These are phyloP conservation scores for Emydocephalus ijimae DNA, from an alignment of 2,113 vertebrate species.

Conservation along the genomic window DNA sequence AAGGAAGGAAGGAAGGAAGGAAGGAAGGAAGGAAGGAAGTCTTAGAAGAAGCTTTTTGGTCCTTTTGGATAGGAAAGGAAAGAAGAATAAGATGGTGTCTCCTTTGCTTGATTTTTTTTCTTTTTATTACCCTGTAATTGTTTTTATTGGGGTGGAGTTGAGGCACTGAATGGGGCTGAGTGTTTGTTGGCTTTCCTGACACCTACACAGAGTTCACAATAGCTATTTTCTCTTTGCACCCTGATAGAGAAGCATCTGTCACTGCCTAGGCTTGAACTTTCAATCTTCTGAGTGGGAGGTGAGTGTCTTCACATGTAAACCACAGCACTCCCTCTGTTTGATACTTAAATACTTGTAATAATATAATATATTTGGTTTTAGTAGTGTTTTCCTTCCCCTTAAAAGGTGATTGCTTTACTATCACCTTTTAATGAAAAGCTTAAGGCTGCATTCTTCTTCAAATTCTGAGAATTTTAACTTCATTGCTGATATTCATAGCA, in stretches of 20 bases:
- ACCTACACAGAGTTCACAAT: no score
- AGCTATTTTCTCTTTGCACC: not conserved
- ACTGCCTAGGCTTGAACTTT: not conserved
- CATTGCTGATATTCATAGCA: not conserved
- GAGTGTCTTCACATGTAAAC: not conserved
- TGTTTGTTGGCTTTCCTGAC: not conserved
- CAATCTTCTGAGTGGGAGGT: not conserved
- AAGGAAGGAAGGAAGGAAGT: not conserved
- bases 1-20: no score
- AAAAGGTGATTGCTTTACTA: not conserved
- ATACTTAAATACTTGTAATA: not conserved
- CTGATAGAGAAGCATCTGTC: not conserved
- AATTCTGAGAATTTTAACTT: not conserved
- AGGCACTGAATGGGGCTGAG: not conserved
- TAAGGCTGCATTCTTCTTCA: not conserved
- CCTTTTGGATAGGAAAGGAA: not conserved
- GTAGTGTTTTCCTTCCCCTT: not conserved
- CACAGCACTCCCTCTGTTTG: not conserved
- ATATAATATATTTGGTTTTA: not conserved
- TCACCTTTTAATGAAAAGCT: not conserved
- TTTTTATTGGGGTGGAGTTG: not conserved
- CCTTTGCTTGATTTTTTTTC: not conserved
- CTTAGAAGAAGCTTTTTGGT: not conserved
- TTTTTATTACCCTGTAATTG: not conserved
- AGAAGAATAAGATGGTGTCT: not conserved